Base-by-base conservation (phyloP, 1,140 invertebrate genomes). In the Leptonema lineaticorne region DNA sequence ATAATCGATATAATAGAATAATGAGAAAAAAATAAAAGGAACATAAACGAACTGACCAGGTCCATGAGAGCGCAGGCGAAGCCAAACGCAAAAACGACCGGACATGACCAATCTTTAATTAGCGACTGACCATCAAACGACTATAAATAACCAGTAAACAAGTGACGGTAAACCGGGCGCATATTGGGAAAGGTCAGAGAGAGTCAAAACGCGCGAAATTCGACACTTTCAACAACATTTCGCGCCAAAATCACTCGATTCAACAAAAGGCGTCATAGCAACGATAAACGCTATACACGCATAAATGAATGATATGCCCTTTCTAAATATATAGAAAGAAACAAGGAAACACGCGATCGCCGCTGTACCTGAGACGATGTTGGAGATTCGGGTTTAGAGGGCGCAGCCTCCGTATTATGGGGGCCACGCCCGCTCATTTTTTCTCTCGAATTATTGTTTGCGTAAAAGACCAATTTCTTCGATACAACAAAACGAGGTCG, bases 71-170 rank as follows among this genome's bases (percentile, higher is more conserved):
- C n/a, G n/a, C n/a, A n/a, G n/a, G n/a, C n/a, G n/a, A n/a, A n/a
- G n/a, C n/a, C n/a, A n/a, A n/a, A 22, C n/a, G 14, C 46, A 50
- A 22, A 4, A 14, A 14, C 18, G 16, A 18, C 16, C 59, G 41
- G 22, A 64, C 26, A 64, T 50, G 41, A 53, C 2, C 30, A 26
- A 2, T 30, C 57, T 71, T 53, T 60, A 69, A 66, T 66, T 67
- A 68, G 37, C 48, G 46, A 53, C 20, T 30, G 41, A 2, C 37
- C 59, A 57, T 69, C 62, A 63, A 72, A 24, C 57, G 30, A 69
- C 70, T 72, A 72, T 64, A 69, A 72, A 72, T 72, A 72, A 69
- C 70, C 50, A 57, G 63, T 48, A 71, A 71, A 68, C 68, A 63
- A n/a, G 26, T 48, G 60, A 29, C 30, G n/a, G 48, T 11, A 22